Conservation (phyloP, 2,113 vertebrate species). For the Neotragus pygmaeus region DNA sequence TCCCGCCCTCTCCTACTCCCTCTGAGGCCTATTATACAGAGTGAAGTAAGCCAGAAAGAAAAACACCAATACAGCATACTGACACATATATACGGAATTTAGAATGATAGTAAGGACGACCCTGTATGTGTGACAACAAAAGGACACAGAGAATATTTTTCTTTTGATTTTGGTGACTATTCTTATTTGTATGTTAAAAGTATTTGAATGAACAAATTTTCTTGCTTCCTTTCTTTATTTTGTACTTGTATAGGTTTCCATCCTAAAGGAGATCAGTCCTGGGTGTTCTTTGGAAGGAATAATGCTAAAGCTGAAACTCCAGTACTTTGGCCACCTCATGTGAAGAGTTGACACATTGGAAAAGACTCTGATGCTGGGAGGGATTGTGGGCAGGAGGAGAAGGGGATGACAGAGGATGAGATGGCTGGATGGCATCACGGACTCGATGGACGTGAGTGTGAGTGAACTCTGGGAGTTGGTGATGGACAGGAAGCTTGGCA, state of each 20-base stretch:
- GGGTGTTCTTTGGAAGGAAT: background rate
- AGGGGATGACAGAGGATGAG: background rate
- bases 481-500: background rate
- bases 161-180: background rate
- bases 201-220: background rate
- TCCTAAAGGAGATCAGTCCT: background rate
- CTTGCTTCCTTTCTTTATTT: background rate
- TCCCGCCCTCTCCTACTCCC: no score
- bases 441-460: accelerated
- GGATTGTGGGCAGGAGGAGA: background rate
- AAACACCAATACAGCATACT: no score
- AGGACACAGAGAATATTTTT: background rate
- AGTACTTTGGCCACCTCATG: background rate
- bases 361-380: background rate
- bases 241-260: background rate
- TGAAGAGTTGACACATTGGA: background rate
- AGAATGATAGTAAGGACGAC: no score
- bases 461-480: accelerated
- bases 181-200: background rate
- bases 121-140: no score
- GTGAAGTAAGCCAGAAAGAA: no score
- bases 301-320: background rate
- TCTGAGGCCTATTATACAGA: no score
- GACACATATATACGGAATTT: no score
- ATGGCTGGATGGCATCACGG: background rate